Evolutionary conservation across 2,113 vertebrate species (phyloP).

Genomic region (Triplophysa dalaica): DNA sequence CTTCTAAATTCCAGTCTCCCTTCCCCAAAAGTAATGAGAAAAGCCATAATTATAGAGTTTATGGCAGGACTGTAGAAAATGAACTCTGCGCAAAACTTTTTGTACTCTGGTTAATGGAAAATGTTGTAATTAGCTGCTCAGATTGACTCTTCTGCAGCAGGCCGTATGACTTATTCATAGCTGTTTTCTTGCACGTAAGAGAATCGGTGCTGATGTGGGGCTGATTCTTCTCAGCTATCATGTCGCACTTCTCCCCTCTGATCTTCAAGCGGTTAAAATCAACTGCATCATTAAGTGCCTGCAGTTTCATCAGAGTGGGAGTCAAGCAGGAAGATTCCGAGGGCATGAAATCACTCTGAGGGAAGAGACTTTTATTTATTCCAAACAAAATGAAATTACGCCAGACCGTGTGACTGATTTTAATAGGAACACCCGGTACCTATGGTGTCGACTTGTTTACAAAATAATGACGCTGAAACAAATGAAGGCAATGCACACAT

Average conservation of each 20-base stretch:
- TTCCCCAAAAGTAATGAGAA: conserved; percentile 68
- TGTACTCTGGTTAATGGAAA: conserved; percentile 72
- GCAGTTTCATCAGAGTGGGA: conserved; percentile 71
- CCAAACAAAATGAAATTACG: conserved; percentile 73
- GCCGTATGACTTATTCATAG: conserved; percentile 73
- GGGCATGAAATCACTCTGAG: conserved; percentile 68
- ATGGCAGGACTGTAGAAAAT: conserved; percentile 62
- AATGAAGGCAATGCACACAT: conserved; percentile 24
- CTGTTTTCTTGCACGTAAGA: conserved; percentile 63
- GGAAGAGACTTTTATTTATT: conserved; percentile 70
- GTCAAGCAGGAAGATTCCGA: conserved; percentile 64
- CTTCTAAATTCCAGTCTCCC: conserved; percentile 54
- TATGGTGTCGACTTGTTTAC: conserved; percentile 68
- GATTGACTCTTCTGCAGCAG: conserved; percentile 60
- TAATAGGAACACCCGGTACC: conserved; percentile 61
- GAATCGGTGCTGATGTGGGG: conserved; percentile 27
- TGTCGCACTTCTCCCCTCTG: conserved; percentile 52
- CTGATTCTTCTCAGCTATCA: conserved; percentile 48
- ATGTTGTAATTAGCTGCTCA: conserved; percentile 74
- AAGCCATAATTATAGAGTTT: conserved; percentile 72
- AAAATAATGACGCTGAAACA: conserved; percentile 59
- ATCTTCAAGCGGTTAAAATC: conserved; percentile 68
- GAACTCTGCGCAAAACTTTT: conserved; percentile 67
- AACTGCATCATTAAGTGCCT: conserved; percentile 68
- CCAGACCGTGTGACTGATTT: conserved; percentile 63